Evolutionary conservation across 2,888 invertebrate species (phyloP).

Genomic region (Dermolepida albohirtum): DNA sequence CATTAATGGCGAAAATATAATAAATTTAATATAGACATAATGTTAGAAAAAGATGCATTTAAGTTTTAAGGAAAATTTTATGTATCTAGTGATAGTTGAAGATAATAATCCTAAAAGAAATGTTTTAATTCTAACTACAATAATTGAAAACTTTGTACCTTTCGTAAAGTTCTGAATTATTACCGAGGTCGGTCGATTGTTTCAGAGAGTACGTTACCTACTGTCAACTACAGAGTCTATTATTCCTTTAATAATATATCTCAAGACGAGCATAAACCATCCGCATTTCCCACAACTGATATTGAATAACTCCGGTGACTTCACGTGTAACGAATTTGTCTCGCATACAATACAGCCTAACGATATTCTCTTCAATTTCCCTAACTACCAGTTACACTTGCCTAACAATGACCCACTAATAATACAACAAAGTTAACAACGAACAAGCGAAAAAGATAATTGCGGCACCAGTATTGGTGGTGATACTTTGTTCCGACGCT

Average conservation of each 20-base stretch:
- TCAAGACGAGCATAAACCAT: conserved; percentile 7
- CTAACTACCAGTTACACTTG: conserved; percentile 18
- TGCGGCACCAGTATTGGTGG: conserved; percentile 5
- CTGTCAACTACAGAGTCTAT: too few species aligned
- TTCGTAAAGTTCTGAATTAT: too few species aligned
- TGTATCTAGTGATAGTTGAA: too few species aligned
- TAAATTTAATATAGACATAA: too few species aligned
- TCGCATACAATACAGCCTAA: conserved; percentile 17
- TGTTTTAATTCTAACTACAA: too few species aligned
- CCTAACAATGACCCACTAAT: conserved; percentile 11
- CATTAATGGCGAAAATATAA: too few species aligned
- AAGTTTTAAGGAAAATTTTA: too few species aligned
- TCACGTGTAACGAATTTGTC: conserved; percentile 27
- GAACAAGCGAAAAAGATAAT: conserved; percentile 24
- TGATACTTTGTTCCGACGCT: neutral
- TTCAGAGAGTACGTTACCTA: too few species aligned
- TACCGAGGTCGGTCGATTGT: too few species aligned
- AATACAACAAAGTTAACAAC: conserved; percentile 26
- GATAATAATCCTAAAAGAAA: too few species aligned
- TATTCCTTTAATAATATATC: conserved; percentile 16
- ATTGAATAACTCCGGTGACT: neutral
- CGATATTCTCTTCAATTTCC: conserved; percentile 27
- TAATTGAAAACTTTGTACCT: too few species aligned
- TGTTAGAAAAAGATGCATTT: too few species aligned
- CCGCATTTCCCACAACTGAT: neutral